A percentile compares a stretch with the other conserved stretches of the same genome.
phyloP scores from a whole-genome alignment of 2,113 vertebrate genomes.

The Petroica traversi region DNA sequence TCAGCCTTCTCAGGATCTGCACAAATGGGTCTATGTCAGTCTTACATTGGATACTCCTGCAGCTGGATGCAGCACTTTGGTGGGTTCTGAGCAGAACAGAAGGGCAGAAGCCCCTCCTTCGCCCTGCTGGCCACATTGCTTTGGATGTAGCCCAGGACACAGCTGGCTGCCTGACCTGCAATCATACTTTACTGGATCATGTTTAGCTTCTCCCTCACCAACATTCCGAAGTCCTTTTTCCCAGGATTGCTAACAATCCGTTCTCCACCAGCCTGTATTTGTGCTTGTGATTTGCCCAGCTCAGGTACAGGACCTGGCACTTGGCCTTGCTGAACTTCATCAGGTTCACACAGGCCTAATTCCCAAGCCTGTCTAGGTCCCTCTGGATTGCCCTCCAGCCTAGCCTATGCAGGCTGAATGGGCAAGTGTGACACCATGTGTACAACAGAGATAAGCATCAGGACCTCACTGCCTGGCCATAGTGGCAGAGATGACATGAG shows the following conservation, averaged over 20 bases:
- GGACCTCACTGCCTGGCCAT: accelerated
- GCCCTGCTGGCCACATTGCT: accelerated
- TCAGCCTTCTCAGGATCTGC: background rate
- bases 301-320: background rate
- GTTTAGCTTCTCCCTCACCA: background rate
- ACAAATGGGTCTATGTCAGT: background rate
- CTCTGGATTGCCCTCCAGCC: background rate
- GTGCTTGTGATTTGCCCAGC: background rate
- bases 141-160: background rate
- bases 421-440: accelerated
- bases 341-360: background rate
- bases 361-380: background rate
- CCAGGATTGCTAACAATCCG: background rate
- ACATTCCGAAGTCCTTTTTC: background rate
- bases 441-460: background rate
- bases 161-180: background rate
- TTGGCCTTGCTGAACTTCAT: background rate
- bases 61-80: too few relatives aligned
- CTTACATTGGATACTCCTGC: too few relatives aligned
- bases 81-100: background rate
- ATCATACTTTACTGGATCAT: background rate
- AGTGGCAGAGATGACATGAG: accelerated
- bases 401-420: background rate
- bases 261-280: background rate
- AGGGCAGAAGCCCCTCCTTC: background rate